phyloP scores from a whole-genome alignment of 2,797 vertebrate species.

The Muraenolepis orangiensis region DNA sequence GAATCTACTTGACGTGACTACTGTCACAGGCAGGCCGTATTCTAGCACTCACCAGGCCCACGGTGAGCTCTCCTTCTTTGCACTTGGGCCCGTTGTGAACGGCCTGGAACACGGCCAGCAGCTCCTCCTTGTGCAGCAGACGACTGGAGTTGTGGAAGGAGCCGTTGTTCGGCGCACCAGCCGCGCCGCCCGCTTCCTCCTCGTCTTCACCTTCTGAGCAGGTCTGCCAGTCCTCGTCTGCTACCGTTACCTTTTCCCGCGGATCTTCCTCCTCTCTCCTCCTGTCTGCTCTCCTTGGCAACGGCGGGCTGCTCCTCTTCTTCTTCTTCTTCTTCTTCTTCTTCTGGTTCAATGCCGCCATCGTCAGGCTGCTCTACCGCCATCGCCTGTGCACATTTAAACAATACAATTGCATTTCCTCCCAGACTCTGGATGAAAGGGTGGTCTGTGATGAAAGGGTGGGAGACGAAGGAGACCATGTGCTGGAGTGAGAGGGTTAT shows the following conservation, averaged over 20 bases:
- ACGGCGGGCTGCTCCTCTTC: conserved; percentile 12
- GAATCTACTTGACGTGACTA: too few species aligned
- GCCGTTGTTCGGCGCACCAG: conserved; percentile 21
- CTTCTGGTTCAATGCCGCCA: conserved; percentile 61
- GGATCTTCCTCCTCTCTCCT: conserved; percentile 46
- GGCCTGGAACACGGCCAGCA: conserved; percentile 81
- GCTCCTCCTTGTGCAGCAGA: conserved; percentile 83
- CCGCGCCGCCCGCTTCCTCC: conserved; percentile 33
- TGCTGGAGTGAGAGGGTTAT: not conserved
- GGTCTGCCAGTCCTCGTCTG: conserved; percentile 70
- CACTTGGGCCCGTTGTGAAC: conserved; percentile 74
- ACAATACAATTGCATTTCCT: not conserved
- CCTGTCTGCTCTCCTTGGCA: not conserved
- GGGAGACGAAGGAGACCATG: not conserved
- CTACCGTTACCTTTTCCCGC: conserved; percentile 61
- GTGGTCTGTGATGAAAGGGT: not conserved
- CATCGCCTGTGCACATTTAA: conserved; percentile 64
- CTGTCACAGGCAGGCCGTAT: not conserved
- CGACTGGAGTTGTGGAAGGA: conserved; percentile 79
- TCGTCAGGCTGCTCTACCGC: conserved; percentile 42
- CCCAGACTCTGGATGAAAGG: not conserved
- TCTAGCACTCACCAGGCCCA: conserved; percentile 82
- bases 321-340: conserved; percentile 26
- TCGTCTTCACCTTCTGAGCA: conserved; percentile 71
- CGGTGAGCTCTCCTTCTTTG: conserved; percentile 85